Percentiles rank a stretch among this genome's conserved stretches.
phyloP scores from a whole-genome alignment of 2,888 invertebrate genomes.

The Xestia xanthographa region DNA sequence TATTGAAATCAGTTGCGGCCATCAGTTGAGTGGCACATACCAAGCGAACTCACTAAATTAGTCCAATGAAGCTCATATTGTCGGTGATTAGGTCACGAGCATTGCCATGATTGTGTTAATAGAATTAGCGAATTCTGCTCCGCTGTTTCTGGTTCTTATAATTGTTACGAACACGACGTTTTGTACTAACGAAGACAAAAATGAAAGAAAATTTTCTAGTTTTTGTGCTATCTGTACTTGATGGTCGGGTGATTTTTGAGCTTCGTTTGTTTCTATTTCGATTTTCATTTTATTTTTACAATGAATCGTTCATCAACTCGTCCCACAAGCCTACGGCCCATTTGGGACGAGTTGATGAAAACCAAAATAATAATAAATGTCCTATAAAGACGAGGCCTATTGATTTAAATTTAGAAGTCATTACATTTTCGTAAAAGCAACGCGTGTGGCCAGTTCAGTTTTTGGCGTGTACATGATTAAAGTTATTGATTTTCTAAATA shows the following conservation, averaged over 20 bases:
- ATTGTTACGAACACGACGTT: slow-evolving; percentile 13
- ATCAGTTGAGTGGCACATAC: slow-evolving; percentile 41
- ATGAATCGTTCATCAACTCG: no score
- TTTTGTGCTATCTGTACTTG: background rate
- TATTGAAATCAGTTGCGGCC: slow-evolving; percentile 34
- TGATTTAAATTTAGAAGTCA: background rate
- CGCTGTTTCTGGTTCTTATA: slow-evolving; percentile 42
- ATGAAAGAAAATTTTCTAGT: background rate
- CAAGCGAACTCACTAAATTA: slow-evolving; percentile 66
- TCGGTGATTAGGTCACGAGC: slow-evolving; percentile 71
- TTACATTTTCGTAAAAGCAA: no score
- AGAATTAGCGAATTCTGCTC: slow-evolving; percentile 71
- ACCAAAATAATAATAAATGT: no score
- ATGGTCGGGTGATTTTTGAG: background rate
- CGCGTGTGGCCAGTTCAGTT: background rate
- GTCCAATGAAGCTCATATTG: slow-evolving; percentile 73
- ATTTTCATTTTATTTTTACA: background rate
- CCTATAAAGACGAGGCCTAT: background rate
- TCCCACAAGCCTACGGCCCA: no score
- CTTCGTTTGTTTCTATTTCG: background rate
- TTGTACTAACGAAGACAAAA: background rate
- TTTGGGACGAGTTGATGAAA: no score
- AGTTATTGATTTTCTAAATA: background rate
- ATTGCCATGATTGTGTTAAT: slow-evolving; percentile 71
- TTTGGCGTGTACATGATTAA: background rate